Evolutionary conservation across 1,140 invertebrate species (phyloP).

Genomic region (Pseudomyrmex pallidus): DNA sequence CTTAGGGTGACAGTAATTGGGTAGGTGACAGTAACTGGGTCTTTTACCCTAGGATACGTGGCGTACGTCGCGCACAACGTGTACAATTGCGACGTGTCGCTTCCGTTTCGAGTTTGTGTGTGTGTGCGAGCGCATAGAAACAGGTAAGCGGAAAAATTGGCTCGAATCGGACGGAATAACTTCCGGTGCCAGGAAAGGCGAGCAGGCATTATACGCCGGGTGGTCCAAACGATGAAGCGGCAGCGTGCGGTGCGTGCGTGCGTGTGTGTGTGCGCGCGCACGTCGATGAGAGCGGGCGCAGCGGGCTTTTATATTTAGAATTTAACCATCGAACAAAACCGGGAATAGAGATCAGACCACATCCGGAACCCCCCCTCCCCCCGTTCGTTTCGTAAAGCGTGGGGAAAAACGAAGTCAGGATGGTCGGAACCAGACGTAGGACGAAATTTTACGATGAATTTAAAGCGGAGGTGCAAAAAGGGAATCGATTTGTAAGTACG

Average conservation of each 20-base stretch:
- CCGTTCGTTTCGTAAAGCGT: not conserved
- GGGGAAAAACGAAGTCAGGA: not conserved
- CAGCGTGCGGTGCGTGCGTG: too few relatives aligned
- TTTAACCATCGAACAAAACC: slow-evolving; percentile 64
- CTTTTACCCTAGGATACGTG: too few relatives aligned
- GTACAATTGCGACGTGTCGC: slow-evolving; percentile 16
- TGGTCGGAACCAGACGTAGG: not conserved
- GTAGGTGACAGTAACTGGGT: too few relatives aligned
- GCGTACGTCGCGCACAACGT: not conserved
- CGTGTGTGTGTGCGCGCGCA: not conserved
- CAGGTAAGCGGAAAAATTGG: slow-evolving; percentile 70
- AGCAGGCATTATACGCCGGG: slow-evolving; percentile 7
- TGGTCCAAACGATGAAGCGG: not conserved
- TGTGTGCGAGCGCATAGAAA: slow-evolving; percentile 4
- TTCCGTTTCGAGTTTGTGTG: not conserved
- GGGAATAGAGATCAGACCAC: slow-evolving; percentile 64
- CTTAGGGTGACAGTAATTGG: too few relatives aligned
- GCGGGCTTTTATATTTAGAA: slow-evolving; percentile 67
- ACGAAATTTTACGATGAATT: not conserved
- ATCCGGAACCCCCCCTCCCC: slow-evolving; percentile 52
- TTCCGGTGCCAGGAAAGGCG: slow-evolving; percentile 55
- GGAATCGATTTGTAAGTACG: not conserved
- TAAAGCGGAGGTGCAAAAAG: not conserved
- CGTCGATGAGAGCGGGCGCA: not conserved
- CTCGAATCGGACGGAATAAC: slow-evolving; percentile 66